Base-by-base conservation (phyloP, 2,888 invertebrate species). In the Chloroclystis v-ata region DNA sequence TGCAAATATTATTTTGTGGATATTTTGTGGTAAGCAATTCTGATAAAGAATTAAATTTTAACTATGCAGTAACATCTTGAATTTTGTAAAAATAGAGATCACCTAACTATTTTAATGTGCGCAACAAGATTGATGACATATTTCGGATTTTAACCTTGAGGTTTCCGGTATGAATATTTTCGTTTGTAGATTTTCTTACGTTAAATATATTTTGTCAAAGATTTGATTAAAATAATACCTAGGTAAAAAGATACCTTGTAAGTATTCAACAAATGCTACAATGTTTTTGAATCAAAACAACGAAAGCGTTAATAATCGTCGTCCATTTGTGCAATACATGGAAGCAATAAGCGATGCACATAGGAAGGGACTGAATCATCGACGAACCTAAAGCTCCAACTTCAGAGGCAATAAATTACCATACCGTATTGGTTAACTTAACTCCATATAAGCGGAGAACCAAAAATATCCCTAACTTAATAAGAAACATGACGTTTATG, bases 401-500 rank as follows among this genome's bases (percentile, higher is more conserved):
- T 39, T 37, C 39, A 25, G 40, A 46, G 39, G 38, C 46, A 52
- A 58, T 56, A 56, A 58, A 58, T 56, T 47, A 56, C 47, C n/a
- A 40, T 38, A 47, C 54, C 52, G 50, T 41, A 52, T 52, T 39
- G 41, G 54, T 43, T 44, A 56, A 57, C 49, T 45, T 54, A 50
- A 45, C 50, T 49, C 58, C 56, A 14, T 56, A 43, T 47, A 43
- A 30, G 54, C 41, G 13, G 6, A 42, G 35, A 28, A 52, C 52
- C 54, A 56, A 52, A 56, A 49, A 47, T 43, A 56, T 41, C 49
- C 35, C 50, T 52, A 52, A 53, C 53, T 54, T 52, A 57, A 54
- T 57, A 57, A 54, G 53, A 40, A 38, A 52, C 52, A 58, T 58
- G 52, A 58, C 55, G 55, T 46, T 35, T 39, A 42, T 48, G 33